phyloP scores from a whole-genome alignment of 2,797 vertebrate species.

The Pipistrellus pygmaeus region DNA sequence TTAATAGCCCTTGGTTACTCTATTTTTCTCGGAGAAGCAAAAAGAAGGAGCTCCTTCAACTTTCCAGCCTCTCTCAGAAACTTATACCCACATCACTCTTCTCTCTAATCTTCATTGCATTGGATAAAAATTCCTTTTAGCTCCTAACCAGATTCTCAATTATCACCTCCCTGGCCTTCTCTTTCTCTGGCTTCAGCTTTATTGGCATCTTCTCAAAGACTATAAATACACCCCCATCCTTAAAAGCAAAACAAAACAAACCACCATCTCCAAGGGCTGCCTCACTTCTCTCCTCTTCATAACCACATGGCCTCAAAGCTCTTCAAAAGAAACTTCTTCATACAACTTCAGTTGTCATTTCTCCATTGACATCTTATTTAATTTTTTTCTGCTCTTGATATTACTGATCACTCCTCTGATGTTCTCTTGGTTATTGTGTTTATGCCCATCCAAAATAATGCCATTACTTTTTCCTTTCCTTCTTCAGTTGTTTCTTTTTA shows the following conservation, averaged over 20 bases:
- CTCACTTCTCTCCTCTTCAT: not conserved
- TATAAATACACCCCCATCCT: not conserved
- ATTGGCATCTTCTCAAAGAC: not conserved
- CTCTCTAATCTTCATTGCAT: not conserved
- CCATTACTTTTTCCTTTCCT: not conserved
- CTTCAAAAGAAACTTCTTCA: not conserved
- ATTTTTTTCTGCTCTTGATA: not conserved
- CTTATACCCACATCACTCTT: not conserved
- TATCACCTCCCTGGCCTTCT: not conserved
- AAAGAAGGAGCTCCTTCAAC: not conserved
- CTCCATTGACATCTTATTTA: not conserved
- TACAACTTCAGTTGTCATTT: not conserved
- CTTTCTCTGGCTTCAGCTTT: constrained; percentile 34
- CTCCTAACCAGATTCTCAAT: not conserved
- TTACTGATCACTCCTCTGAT: not conserved
- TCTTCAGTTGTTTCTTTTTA: not conserved
- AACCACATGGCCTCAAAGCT: not conserved
- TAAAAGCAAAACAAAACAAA: not conserved
- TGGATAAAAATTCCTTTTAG: not conserved
- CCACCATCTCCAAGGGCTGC: not conserved
- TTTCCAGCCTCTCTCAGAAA: not conserved
- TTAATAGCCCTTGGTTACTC: not conserved
- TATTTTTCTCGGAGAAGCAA: constrained; percentile 45
- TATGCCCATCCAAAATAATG: not conserved
- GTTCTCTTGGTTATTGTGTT: not conserved